Base-by-base conservation (phyloP, 2,797 vertebrate genomes). In the Etheostoma perlongum region DNA sequence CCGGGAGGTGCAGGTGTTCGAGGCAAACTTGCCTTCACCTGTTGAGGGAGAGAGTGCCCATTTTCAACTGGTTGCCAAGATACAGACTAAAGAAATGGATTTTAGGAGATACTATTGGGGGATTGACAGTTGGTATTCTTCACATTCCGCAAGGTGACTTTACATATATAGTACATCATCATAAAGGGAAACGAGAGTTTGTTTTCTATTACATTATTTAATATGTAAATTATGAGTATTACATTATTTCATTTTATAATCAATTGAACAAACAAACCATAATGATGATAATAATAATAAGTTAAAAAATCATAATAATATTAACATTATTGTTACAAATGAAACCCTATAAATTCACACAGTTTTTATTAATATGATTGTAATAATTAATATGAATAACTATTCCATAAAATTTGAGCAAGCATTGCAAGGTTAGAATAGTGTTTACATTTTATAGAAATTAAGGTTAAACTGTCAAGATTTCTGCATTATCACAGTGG, bases 71-170 rank as follows among this genome's bases (percentile, higher is more conserved):
- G 97, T 92, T 98, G 77, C 97, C 96, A 12, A 90, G 81, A 55
- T 98, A 98, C 93, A 94, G 93, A 73, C 89, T 96, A 25, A 95
- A 90, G 90, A 95, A 96, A 87, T 98, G 97, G 95, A 93, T 98
- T 46, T 88, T 97, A 33, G 97, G 97, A 87, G 97, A 98, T 30
- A 93, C 94, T 0, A 82, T 97, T 62, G 96, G 96, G 0, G 97
- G 97, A 47, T 85, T 98, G 78, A 98, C 97, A 0, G 97, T 98
- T 42, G 97, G 97, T 13, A 93, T 98, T 60, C 95, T 98, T 33
- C 97, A 98, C 87, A 97, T 98, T 75, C 97, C 97, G 0, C 97
- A 98, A 94, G 97, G 97, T 97, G 85, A 92, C 95, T 66, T 6
- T 67, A 44, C 19, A 7, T 12, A 7, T 12, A 16, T 13, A 27